Base-by-base conservation (phyloP, 2,113 vertebrate species). In the Reinhardtius hippoglossoides region DNA sequence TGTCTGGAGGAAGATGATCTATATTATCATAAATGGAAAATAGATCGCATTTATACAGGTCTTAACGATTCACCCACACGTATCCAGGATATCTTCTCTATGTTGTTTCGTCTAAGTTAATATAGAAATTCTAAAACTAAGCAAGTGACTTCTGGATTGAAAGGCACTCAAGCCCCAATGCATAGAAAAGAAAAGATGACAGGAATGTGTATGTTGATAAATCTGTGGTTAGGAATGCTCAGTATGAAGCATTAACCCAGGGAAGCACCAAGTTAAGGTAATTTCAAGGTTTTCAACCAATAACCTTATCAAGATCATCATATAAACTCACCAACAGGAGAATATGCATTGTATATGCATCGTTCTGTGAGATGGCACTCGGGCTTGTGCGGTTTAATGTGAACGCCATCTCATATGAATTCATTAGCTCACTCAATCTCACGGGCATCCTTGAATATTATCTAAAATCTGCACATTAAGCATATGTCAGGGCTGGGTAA, bases 381-480 rank as follows among this genome's bases (percentile, higher is more conserved):
- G 4, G 3, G 59, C 55, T 16, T 1, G 6, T 40, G 57, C 60
- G 14, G 24, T 50, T 60, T 40, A 57, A 44, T 3, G 4, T 16
- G 6, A n/a, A 14, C 27, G 0, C 10, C 0, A 6, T 23, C 56
- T 69, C 31, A 74, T 67, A 31, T 55, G 31, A 62, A 65, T 83
- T 71, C 48, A 84, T 75, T 20, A 40, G 13, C 31, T 67, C 31
- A 9, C 20, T 62, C 62, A 40, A 14, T 58, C 35, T 57, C 35
- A 24, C 7, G 3, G 31, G 50, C 23, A 66, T 57, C 26, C 54
- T 67, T 2, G n/a, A 58, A 58, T 57, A 70, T 71, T 57, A 77
- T 85, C 75, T 74, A 12, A 5, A 74, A 80, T 82, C 62, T 76
- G 56, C 61, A 52, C 58, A 76, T 80, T 76, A 81, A 52, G 40